Conservation (phyloP, 1,140 invertebrate species). For the Trichonephila clavata region DNA sequence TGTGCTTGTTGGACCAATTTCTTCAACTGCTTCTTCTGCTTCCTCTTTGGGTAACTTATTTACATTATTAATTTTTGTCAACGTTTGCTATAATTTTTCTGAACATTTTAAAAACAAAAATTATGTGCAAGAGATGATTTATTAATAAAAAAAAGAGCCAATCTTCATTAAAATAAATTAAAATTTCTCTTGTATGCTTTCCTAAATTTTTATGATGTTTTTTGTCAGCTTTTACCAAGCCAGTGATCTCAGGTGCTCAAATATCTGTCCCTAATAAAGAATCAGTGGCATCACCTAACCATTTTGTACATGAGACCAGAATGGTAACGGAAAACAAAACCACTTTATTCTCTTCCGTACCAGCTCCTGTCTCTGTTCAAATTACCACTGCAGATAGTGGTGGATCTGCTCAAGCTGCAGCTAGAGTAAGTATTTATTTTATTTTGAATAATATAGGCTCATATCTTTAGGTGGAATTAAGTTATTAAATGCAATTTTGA, state of each 20-base stretch:
- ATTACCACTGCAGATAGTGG: background rate
- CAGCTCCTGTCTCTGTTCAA: conserved; percentile 52
- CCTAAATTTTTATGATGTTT: background rate
- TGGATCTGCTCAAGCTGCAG: background rate
- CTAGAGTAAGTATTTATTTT: conserved; percentile 33
- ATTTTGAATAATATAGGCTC: background rate
- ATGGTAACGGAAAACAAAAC: conserved; percentile 8
- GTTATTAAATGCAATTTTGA: no score
- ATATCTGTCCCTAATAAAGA: conserved; percentile 42
- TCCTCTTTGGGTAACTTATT: conserved; percentile 28
- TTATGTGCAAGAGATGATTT: no score
- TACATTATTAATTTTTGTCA: no score
- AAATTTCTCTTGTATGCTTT: background rate
- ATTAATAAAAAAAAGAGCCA: no score
- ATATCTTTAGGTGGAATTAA: no score
- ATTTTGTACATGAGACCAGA: conserved; percentile 25
- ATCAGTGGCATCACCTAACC: background rate
- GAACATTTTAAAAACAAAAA: no score
- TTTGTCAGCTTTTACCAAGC: conserved; percentile 49
- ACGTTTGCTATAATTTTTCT: no score
- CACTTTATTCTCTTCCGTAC: background rate
- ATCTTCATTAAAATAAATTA: no score
- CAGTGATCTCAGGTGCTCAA: conserved; percentile 56
- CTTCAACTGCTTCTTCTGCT: conserved; percentile 24
- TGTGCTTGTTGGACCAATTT: conserved; percentile 60